These are phyloP conservation scores for Hemicentrotus pulcherrimus DNA, from an alignment of 35 echinoderm and acorn worm species.

Conservation along the genomic window DNA sequence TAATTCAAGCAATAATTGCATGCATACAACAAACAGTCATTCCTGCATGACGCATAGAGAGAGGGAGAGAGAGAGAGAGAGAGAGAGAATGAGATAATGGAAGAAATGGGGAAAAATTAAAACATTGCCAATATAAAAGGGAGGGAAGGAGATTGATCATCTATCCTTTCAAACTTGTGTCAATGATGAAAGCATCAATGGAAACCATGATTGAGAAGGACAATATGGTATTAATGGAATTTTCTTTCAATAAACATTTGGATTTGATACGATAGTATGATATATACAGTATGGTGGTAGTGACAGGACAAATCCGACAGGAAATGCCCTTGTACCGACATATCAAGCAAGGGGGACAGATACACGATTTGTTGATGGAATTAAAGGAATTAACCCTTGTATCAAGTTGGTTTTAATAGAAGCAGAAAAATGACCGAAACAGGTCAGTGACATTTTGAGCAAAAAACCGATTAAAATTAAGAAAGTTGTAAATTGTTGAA, in stretches of 20 bases:
- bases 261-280: neutral
- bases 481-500: no score
- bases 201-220: neutral
- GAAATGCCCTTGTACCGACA: neutral
- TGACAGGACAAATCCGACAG: neutral
- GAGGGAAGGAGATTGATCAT: neutral
- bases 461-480: no score
- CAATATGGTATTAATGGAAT: neutral
- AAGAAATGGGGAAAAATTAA: no score
- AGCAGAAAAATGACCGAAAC: no score
- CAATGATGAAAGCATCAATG: neutral
- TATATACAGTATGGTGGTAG: neutral
- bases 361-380: no score
- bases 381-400: no score
- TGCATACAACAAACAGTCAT: neutral
- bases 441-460: no score
- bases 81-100: no score
- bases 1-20: slow-evolving; percentile 12
- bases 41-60: neutral
- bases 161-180: neutral
- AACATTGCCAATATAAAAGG: no score
- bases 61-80: neutral
- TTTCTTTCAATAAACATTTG: neutral
- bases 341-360: no score
- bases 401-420: no score